These are phyloP conservation scores for Drosophila novamexicana DNA, from an alignment of 1,140 invertebrate species.

Conservation along the genomic window DNA sequence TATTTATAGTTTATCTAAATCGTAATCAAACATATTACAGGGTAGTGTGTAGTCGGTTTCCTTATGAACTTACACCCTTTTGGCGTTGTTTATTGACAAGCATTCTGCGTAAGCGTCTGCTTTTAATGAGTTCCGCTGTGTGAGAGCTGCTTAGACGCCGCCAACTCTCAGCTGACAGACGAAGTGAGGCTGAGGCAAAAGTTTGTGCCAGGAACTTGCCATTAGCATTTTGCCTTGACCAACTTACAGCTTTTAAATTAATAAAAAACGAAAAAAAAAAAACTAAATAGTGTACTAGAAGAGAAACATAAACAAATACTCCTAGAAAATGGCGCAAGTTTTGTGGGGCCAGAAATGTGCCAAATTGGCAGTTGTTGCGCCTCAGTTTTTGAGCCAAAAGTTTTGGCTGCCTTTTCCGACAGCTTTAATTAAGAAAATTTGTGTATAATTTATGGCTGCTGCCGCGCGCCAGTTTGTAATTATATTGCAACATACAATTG, in stretches of 20 bases:
- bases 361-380: slow-evolving; percentile 28
- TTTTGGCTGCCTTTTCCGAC: slow-evolving; percentile 13
- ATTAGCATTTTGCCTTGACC: slow-evolving; percentile 52
- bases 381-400: slow-evolving; percentile 8
- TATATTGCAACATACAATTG: slow-evolving; percentile 43
- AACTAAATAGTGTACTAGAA: background rate
- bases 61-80: background rate
- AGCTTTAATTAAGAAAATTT: slow-evolving; percentile 48
- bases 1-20: background rate
- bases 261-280: slow-evolving; percentile 8
- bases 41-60: slow-evolving; percentile 11
- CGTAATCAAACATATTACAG: background rate
- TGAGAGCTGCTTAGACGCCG: slow-evolving; percentile 18
- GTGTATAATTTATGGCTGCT: slow-evolving; percentile 21
- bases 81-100: slow-evolving; percentile 33
- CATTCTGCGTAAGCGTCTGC: slow-evolving; percentile 11
- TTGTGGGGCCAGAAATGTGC: slow-evolving; percentile 16
- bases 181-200: slow-evolving; percentile 10
- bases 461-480: slow-evolving; percentile 24
- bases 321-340: slow-evolving; percentile 11
- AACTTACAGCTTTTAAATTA: slow-evolving; percentile 47
- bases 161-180: slow-evolving; percentile 26
- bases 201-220: slow-evolving; percentile 32
- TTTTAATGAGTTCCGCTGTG: slow-evolving; percentile 35
- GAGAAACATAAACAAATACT: slow-evolving; percentile 30